phyloP scores from a whole-genome alignment of 1,140 invertebrate genomes.

The Dendrolimus kikuchii region DNA sequence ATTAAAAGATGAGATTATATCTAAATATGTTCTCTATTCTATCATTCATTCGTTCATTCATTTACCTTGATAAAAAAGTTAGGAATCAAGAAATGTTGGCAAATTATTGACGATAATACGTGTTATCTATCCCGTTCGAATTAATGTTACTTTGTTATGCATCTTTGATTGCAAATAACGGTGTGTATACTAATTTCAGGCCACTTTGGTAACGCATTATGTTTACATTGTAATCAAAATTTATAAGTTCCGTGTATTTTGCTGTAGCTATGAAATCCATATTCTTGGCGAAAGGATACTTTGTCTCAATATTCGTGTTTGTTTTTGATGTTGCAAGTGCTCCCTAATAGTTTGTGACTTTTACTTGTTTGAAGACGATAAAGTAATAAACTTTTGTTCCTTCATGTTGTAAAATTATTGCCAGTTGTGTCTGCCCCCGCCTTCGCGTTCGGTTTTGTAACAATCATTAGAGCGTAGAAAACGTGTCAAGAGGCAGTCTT shows the following conservation, averaged over 20 bases:
- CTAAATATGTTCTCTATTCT: constrained; percentile 46
- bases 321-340: constrained; percentile 15
- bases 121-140: constrained; percentile 38
- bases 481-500: constrained; percentile 54
- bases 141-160: constrained; percentile 20
- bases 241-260: constrained; percentile 18
- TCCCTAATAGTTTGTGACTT: constrained; percentile 18
- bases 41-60: constrained; percentile 61
- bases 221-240: constrained; percentile 60
- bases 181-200: neutral
- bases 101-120: constrained; percentile 61
- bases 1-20: constrained; percentile 22
- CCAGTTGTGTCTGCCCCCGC: constrained; percentile 41
- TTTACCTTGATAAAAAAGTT: constrained; percentile 60
- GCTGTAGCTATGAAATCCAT: constrained; percentile 42
- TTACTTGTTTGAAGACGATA: too few species aligned
- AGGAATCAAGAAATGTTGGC: constrained; percentile 64
- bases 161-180: constrained; percentile 7
- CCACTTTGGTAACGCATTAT: constrained; percentile 32
- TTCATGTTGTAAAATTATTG: constrained; percentile 1
- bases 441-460: constrained; percentile 62
- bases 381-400: constrained; percentile 19
- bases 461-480: constrained; percentile 65
- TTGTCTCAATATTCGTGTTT: constrained; percentile 41
- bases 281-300: constrained; percentile 50